phyloP scores from a whole-genome alignment of 2,113 vertebrate genomes.

The Notechis scutatus region DNA sequence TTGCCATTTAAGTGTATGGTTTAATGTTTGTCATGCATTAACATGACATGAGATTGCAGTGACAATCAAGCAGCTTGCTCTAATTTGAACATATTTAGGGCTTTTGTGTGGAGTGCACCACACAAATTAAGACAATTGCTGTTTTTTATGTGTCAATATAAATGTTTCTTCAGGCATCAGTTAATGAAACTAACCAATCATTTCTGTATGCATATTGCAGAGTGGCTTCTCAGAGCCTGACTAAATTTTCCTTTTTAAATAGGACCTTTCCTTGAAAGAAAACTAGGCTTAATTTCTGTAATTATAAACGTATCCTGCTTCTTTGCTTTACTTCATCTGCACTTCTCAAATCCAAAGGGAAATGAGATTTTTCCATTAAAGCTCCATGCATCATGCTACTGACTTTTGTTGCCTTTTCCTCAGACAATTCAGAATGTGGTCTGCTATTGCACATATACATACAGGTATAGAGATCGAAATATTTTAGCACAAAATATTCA shows the following conservation, averaged over 20 bases:
- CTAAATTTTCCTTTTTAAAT: constrained; percentile 59
- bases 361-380: constrained; percentile 18
- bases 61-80: constrained; percentile 98
- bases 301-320: constrained; percentile 35
- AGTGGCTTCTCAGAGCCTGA: constrained; percentile 55
- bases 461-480: neutral
- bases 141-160: constrained; percentile 92
- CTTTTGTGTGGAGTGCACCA: constrained; percentile 89
- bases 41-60: constrained; percentile 96
- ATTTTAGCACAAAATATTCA: neutral
- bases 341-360: constrained; percentile 38
- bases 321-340: constrained; percentile 34
- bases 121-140: constrained; percentile 98
- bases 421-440: constrained; percentile 13
- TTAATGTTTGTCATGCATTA: constrained; percentile 99
- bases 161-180: constrained; percentile 75
- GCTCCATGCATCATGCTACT: constrained; percentile 28
- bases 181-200: constrained; percentile 86
- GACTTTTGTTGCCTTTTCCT: constrained; percentile 19
- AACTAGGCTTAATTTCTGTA: constrained; percentile 32
- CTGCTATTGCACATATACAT: neutral
- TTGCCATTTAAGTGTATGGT: constrained; percentile 99
- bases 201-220: constrained; percentile 63
- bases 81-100: constrained; percentile 97
- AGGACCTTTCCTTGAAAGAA: constrained; percentile 55